These are phyloP conservation scores for Octonoba sinensis DNA, from an alignment of 2,888 invertebrate genomes.

Conservation along the genomic window DNA sequence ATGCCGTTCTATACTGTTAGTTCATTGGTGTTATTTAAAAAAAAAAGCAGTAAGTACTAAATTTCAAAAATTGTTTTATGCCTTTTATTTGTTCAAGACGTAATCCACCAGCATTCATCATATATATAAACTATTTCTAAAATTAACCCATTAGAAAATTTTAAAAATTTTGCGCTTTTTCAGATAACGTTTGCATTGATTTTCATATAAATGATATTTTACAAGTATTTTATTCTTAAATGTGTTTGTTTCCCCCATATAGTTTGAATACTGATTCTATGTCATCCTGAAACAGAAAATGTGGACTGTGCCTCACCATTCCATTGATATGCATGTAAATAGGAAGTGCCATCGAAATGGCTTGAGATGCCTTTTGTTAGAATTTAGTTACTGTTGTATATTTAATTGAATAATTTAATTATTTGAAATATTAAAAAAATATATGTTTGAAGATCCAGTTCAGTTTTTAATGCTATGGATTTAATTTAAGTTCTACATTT, in stretches of 20 bases:
- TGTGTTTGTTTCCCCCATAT: slow-evolving; percentile 1
- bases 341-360: slow-evolving; percentile 61
- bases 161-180: too few species aligned
- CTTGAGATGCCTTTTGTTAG: slow-evolving; percentile 60
- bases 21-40: too few species aligned
- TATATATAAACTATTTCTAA: not conserved
- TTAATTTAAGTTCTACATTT: too few species aligned
- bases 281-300: not conserved
- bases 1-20: too few species aligned
- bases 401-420: slow-evolving; percentile 59
- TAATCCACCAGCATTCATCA: too few species aligned
- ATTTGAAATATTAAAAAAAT: slow-evolving; percentile 59
- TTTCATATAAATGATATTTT: too few species aligned
- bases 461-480: too few species aligned
- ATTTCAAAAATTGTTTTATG: too few species aligned
- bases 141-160: too few species aligned
- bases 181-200: too few species aligned
- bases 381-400: slow-evolving; percentile 58
- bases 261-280: not conserved
- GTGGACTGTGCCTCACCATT: slow-evolving; percentile 54
- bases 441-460: slow-evolving; percentile 30
- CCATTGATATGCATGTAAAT: slow-evolving; percentile 53
- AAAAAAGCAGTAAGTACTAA: too few species aligned
- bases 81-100: too few species aligned
- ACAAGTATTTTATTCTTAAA: not conserved